These are phyloP conservation scores for Rhaphigaster nebulosa DNA, from an alignment of 2,888 invertebrate species.

Conservation along the genomic window DNA sequence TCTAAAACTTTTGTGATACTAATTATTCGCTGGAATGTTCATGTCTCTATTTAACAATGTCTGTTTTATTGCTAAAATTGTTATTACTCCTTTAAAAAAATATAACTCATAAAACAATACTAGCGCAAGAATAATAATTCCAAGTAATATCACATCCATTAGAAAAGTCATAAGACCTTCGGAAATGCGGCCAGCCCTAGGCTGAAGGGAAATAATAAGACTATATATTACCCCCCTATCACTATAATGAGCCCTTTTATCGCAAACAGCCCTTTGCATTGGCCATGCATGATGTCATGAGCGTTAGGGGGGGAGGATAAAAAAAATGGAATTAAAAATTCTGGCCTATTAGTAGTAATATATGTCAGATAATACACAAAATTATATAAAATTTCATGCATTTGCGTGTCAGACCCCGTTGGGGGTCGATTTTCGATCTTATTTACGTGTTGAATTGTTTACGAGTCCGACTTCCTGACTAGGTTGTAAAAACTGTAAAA, in stretches of 20 bases:
- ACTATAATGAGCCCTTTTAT: constrained; percentile 35
- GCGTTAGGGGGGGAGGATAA: background rate
- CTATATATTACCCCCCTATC: constrained; percentile 25
- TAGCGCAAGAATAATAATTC: background rate
- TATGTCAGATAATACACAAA: constrained; percentile 28
- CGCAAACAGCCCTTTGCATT: constrained; percentile 10
- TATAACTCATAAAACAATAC: background rate
- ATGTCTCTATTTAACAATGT: background rate
- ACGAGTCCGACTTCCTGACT: background rate
- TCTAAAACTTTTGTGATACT: too few relatives aligned
- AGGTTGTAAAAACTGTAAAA: constrained; percentile 26
- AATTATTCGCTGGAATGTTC: background rate
- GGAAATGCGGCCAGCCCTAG: background rate
- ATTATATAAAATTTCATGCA: constrained; percentile 40
- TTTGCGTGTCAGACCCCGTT: background rate
- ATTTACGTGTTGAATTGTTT: constrained; percentile 48
- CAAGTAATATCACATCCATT: background rate
- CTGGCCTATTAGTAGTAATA: constrained; percentile 31
- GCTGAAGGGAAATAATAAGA: background rate
- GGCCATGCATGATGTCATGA: constrained; percentile 29
- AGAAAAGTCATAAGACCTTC: background rate
- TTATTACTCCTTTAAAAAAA: background rate
- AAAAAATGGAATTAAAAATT: constrained; percentile 20
- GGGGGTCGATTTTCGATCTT: constrained; percentile 37
- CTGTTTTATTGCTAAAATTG: background rate